These are phyloP conservation scores for Steinernema carpocapsae DNA, from an alignment of 2,888 invertebrate species.

Conservation along the genomic window DNA sequence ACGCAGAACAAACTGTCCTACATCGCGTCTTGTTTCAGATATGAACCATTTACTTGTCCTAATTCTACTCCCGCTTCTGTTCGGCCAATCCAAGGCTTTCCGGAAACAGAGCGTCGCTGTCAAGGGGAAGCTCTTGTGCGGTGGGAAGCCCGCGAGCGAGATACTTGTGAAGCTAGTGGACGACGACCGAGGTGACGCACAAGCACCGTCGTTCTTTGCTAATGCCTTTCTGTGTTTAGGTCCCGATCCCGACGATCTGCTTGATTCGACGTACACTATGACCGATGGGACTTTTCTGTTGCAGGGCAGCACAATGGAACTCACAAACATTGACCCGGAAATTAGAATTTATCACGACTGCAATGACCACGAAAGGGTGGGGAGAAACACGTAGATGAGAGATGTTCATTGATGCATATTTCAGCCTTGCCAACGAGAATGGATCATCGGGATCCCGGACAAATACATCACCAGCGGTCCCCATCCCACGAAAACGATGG, in stretches of 20 bases:
- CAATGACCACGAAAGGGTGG: slow-evolving; percentile 59
- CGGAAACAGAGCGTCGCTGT: slow-evolving; percentile 37
- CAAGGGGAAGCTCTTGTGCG: slow-evolving; percentile 54
- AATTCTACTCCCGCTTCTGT: background rate
- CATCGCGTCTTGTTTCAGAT: background rate
- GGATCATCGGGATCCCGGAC: slow-evolving; percentile 65
- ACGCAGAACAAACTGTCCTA: background rate
- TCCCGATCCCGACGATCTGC: slow-evolving; percentile 50
- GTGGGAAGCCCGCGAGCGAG: slow-evolving; percentile 50
- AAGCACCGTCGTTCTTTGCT: background rate
- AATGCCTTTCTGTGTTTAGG: slow-evolving; percentile 38
- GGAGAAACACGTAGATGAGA: background rate
- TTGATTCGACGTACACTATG: slow-evolving; percentile 49
- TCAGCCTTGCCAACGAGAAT: slow-evolving; percentile 65
- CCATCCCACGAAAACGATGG: slow-evolving; percentile 47
- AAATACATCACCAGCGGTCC: slow-evolving; percentile 62
- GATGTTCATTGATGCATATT: slow-evolving; percentile 14
- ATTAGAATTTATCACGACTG: slow-evolving; percentile 66
- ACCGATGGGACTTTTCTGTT: slow-evolving; percentile 59
- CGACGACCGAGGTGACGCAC: slow-evolving; percentile 53
- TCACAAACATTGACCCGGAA: slow-evolving; percentile 67
- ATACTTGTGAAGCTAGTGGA: slow-evolving; percentile 58
- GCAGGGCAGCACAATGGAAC: slow-evolving; percentile 61
- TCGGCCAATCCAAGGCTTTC: background rate
- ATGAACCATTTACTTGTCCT: background rate